These are phyloP conservation scores for Planococcus citri DNA, from an alignment of 1,140 invertebrate genomes.

Conservation along the genomic window DNA sequence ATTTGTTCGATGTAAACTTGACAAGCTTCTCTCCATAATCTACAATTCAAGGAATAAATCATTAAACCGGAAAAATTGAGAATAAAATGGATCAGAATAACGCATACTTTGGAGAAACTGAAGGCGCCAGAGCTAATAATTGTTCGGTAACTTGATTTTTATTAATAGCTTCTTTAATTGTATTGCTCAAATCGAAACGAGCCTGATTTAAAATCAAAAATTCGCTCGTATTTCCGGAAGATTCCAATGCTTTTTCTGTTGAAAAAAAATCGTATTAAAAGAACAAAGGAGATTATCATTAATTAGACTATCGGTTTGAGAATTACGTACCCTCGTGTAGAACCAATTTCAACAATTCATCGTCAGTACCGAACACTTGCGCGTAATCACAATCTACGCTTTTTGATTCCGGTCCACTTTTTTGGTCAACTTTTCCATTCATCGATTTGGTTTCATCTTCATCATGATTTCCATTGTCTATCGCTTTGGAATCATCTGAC, in stretches of 20 bases:
- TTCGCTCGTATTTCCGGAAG: not conserved
- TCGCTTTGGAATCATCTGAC: not conserved
- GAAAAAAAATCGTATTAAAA: not conserved
- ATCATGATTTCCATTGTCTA: not conserved
- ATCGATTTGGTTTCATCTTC: not conserved
- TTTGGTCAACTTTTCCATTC: not conserved
- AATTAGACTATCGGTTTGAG: not conserved
- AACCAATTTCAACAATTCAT: not conserved
- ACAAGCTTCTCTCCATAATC: not conserved
- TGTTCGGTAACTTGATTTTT: slow-evolving; percentile 15
- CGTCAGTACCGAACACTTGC: not conserved
- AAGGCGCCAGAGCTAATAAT: not conserved
- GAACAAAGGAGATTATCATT: not conserved
- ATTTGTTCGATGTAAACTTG: not conserved
- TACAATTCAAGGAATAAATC: not conserved
- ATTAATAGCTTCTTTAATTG: not conserved
- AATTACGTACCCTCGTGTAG: not conserved
- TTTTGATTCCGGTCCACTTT: not conserved
- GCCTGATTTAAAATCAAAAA: not conserved
- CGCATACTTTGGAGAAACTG: slow-evolving; percentile 1
- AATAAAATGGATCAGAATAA: not conserved
- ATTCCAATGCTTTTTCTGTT: not conserved
- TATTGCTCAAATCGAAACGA: not conserved
- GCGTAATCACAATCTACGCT: not conserved
- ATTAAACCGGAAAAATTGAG: not conserved